A percentile compares a stretch with the other conserved stretches of the same genome.
phyloP scores from a whole-genome alignment of 2,888 invertebrate genomes.

The Nesidiocoris tenuis region DNA sequence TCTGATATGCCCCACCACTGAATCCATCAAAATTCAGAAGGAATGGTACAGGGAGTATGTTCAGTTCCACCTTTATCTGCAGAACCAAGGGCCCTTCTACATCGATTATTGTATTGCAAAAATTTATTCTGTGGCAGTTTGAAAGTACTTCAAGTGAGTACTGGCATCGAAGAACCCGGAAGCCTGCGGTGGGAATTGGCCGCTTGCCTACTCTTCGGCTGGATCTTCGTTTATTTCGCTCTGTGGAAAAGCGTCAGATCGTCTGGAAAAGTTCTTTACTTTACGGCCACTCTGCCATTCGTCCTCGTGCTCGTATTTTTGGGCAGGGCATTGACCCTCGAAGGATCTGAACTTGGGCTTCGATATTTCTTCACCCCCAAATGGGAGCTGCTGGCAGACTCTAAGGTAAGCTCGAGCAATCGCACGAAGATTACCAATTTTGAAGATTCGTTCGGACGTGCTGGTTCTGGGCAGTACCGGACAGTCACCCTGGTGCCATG shows the following conservation, averaged over 20 bases:
- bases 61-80: too few species aligned
- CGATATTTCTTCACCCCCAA: slow-evolving; percentile 84
- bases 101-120: too few species aligned
- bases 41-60: too few species aligned
- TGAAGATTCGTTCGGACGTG: too few species aligned
- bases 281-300: slow-evolving; percentile 91
- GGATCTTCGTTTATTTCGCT: slow-evolving; percentile 93
- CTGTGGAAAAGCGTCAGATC: slow-evolving; percentile 95
- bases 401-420: slow-evolving; percentile 72
- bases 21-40: too few species aligned
- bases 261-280: slow-evolving; percentile 87
- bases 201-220: slow-evolving; percentile 84
- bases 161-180: slow-evolving; percentile 79
- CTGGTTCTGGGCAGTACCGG: too few species aligned
- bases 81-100: too few species aligned
- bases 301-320: slow-evolving; percentile 82
- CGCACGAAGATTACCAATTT: too few species aligned
- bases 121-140: slow-evolving; percentile 62
- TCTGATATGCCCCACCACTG: too few species aligned
- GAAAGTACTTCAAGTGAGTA: slow-evolving; percentile 80
- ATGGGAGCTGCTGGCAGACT: slow-evolving; percentile 77
- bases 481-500: too few species aligned
- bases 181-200: slow-evolving; percentile 84
- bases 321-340: slow-evolving; percentile 82
- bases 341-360: slow-evolving; percentile 82